Evolutionary conservation across 1,140 invertebrate genomes (phyloP).

Genomic region (Helicoverpa armigera): DNA sequence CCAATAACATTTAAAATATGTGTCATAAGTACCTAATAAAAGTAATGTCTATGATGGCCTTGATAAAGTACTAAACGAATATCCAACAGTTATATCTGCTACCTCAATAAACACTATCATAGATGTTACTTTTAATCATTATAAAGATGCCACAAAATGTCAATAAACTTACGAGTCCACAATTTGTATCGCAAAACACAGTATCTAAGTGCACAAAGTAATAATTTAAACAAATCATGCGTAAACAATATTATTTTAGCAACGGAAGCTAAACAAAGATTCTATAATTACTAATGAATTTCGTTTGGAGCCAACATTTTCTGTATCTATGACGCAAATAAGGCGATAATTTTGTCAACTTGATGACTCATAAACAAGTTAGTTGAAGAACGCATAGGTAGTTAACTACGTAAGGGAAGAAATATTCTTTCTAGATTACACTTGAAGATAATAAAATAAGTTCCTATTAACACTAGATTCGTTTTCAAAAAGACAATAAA

Average conservation of each 20-base stretch:
- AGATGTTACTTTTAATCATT: conserved; percentile 48
- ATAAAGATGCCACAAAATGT: conserved; percentile 71
- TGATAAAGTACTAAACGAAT: background rate
- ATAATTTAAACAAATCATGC: conserved; percentile 66
- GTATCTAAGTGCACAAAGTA: conserved; percentile 16
- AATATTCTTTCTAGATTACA: too few relatives aligned
- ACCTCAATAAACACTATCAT: conserved; percentile 41
- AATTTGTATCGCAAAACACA: conserved; percentile 44
- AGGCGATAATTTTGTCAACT: conserved; percentile 28
- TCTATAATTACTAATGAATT: conserved; percentile 73
- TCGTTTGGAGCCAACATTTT: conserved; percentile 67
- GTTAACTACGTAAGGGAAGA: too few relatives aligned
- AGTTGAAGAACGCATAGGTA: conserved; percentile 15
- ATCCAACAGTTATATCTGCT: background rate
- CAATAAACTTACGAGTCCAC: conserved; percentile 48
- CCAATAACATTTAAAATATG: conserved; percentile 28
- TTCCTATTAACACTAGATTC: background rate
- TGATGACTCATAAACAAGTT: conserved; percentile 9
- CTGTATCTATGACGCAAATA: conserved; percentile 64
- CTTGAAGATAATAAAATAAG: background rate
- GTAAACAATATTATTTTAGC: conserved; percentile 61
- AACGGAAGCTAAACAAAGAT: conserved; percentile 75
- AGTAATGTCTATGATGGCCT: conserved; percentile 42
- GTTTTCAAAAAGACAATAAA: background rate
- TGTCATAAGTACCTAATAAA: background rate